phyloP scores from a whole-genome alignment of 2,113 vertebrate species.

The Romanogobio albipinnatus region DNA sequence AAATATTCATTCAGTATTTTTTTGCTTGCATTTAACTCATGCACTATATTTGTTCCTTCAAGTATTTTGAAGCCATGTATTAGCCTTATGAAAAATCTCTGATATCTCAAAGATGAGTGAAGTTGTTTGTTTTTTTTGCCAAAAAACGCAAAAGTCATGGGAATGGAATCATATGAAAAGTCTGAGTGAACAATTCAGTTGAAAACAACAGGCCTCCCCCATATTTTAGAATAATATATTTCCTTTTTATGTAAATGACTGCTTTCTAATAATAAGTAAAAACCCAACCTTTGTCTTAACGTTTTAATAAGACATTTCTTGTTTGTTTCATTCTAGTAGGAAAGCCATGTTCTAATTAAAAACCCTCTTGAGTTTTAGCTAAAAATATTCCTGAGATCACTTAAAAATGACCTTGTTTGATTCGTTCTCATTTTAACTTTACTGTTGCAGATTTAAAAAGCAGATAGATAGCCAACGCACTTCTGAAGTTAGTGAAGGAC shows the following conservation, averaged over 20 bases:
- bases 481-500: too few species aligned
- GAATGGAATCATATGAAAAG: too few species aligned
- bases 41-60: too few species aligned
- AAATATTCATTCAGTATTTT: too few species aligned
- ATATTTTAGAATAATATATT: neutral
- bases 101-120: too few species aligned
- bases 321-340: constrained; percentile 69
- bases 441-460: neutral
- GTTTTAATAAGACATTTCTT: constrained; percentile 30
- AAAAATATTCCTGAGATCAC: constrained; percentile 74
- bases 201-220: neutral
- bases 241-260: neutral
- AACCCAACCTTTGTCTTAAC: neutral
- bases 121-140: too few species aligned
- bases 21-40: too few species aligned
- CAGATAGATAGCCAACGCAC: too few species aligned
- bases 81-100: too few species aligned
- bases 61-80: too few species aligned
- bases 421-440: neutral
- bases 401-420: constrained; percentile 71
- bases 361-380: constrained; percentile 62
- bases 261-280: neutral
- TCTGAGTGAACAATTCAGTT: neutral
- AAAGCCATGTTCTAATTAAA: constrained; percentile 76
- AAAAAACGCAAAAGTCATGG: too few species aligned